Conservation (phyloP, 53 echinoderm and acorn worm genomes). For the Arbacia lixula region DNA sequence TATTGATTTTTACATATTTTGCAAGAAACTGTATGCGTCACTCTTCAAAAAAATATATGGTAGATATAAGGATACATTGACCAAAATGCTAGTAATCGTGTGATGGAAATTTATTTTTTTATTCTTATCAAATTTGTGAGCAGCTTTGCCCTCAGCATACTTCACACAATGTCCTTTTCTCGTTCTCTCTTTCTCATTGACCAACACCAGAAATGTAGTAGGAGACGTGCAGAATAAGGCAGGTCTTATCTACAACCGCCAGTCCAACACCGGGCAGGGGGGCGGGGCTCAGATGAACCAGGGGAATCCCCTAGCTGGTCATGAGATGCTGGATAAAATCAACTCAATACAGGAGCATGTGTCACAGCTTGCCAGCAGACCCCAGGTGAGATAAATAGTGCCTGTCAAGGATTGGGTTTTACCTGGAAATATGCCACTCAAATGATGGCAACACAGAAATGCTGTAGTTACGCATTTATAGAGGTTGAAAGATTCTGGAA, state of each 20-base stretch:
- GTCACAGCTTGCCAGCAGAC: constrained; percentile 59
- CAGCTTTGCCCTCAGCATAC: neutral
- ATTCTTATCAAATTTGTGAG: neutral
- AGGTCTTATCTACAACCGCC: constrained; percentile 69
- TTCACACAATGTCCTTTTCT: neutral
- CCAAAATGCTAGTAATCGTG: too few species aligned
- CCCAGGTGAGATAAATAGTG: constrained; percentile 74
- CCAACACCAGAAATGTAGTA: constrained; percentile 66
- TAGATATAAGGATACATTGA: too few species aligned
- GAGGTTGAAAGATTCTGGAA: too few species aligned
- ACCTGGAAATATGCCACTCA: too few species aligned
- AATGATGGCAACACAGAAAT: too few species aligned
- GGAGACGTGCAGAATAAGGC: constrained; percentile 95
- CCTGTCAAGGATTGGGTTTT: too few species aligned
- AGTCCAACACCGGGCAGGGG: constrained; percentile 28
- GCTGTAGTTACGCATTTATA: too few species aligned
- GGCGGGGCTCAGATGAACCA: constrained; percentile 55
- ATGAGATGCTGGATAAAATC: constrained; percentile 88
- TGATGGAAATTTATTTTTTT: too few species aligned
- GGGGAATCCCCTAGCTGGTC: constrained; percentile 57
- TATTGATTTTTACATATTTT: too few species aligned
- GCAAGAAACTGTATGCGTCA: too few species aligned
- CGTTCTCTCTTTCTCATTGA: neutral
- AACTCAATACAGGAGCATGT: constrained; percentile 74
- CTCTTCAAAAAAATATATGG: too few species aligned